phyloP scores from a whole-genome alignment of 1,140 invertebrate species.

The Chlorops oryzae region DNA sequence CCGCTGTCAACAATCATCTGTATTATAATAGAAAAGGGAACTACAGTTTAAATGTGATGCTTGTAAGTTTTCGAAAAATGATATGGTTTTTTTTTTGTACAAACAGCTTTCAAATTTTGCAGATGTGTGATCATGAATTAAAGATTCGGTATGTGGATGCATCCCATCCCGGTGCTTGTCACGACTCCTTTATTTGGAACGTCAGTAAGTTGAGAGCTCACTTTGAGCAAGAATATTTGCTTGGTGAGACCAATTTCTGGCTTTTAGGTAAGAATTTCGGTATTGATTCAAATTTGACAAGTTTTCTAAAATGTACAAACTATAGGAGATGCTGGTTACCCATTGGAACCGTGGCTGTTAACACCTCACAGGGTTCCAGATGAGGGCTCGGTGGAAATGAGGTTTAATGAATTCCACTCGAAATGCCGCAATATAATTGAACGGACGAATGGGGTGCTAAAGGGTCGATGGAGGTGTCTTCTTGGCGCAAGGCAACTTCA shows the following conservation, averaged over 20 bases:
- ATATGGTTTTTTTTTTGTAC: background rate
- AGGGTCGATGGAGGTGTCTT: too few relatives aligned
- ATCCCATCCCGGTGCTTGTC: conserved; percentile 1
- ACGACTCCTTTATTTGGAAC: conserved; percentile 6
- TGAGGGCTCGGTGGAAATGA: too few relatives aligned
- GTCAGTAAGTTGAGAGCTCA: background rate
- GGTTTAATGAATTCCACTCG: too few relatives aligned
- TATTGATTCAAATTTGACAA: too few relatives aligned
- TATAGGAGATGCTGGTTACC: too few relatives aligned
- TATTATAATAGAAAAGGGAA: conserved; percentile 10
- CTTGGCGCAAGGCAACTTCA: too few relatives aligned
- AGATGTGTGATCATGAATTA: background rate
- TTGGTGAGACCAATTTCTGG: too few relatives aligned
- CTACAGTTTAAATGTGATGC: conserved; percentile 6
- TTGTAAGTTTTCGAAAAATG: conserved; percentile 6
- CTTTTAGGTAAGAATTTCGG: conserved; percentile 1
- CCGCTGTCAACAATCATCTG: conserved; percentile 5
- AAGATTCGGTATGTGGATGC: conserved; percentile 3
- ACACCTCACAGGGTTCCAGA: too few relatives aligned
- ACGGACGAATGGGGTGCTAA: too few relatives aligned
- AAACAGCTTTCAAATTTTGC: background rate
- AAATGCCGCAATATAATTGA: too few relatives aligned
- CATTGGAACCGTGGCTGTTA: too few relatives aligned
- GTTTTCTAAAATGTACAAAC: too few relatives aligned
- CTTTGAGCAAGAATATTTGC: conserved; percentile 1